Conservation (phyloP, 1,140 invertebrate genomes). For the Drosophila athabasca region DNA sequence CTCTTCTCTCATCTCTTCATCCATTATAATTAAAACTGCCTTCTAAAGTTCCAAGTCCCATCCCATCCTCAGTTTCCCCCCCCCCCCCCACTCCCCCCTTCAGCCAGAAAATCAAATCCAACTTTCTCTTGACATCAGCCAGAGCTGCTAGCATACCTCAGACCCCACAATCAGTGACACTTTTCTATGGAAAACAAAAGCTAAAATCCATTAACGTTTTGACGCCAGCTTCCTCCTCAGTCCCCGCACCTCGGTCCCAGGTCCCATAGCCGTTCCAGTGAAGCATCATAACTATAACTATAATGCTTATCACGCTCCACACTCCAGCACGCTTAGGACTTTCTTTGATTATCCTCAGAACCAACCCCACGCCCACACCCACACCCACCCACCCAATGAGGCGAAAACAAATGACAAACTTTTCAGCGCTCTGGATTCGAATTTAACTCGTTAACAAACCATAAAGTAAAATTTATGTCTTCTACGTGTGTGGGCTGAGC, state of each 20-base stretch:
- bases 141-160: background rate
- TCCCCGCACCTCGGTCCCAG: background rate
- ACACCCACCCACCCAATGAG: constrained; percentile 46
- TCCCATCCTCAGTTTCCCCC: background rate
- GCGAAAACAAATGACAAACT: constrained; percentile 72
- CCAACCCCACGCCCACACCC: constrained; percentile 31
- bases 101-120: constrained; percentile 1
- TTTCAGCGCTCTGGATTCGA: constrained; percentile 74
- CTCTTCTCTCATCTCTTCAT: background rate
- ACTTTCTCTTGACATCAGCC: too few relatives aligned
- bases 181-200: constrained; percentile 51
- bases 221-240: constrained; percentile 21
- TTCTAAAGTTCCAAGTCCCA: background rate
- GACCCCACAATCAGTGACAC: constrained; percentile 21
- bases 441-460: constrained; percentile 82
- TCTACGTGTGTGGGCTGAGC: constrained; percentile 69
- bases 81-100: background rate
- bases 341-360: constrained; percentile 10
- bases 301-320: constrained; percentile 77
- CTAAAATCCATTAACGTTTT: constrained; percentile 57
- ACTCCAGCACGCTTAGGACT: constrained; percentile 62
- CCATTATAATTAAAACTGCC: too few relatives aligned
- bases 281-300: constrained; percentile 61
- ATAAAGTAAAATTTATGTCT: constrained; percentile 80
- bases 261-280: constrained; percentile 9